phyloP scores from a whole-genome alignment of 2,888 invertebrate species.

The Herminia tarsipennalis region DNA sequence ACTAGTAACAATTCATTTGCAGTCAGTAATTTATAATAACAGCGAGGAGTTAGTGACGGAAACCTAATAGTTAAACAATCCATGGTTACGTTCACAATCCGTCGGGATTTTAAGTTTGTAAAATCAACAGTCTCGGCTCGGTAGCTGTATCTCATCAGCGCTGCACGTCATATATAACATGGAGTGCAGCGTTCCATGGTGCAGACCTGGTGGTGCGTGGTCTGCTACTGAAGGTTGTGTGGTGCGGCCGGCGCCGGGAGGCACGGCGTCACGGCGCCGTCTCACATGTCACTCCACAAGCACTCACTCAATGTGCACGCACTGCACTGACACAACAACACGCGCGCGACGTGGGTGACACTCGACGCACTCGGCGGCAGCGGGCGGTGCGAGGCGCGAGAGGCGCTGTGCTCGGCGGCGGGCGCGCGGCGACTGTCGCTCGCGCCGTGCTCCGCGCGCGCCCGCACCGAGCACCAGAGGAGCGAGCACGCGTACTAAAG shows the following conservation, averaged over 20 bases:
- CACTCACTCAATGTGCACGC: neutral
- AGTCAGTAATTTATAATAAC: no score
- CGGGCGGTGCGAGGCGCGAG: neutral
- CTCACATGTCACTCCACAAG: neutral
- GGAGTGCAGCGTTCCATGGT: no score
- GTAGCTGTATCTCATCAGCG: no score
- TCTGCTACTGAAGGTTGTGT: neutral
- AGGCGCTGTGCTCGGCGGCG: slow-evolving; percentile 10
- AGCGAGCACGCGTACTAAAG: neutral
- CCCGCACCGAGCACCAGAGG: slow-evolving; percentile 19
- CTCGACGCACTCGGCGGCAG: neutral
- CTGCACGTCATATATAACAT: no score
- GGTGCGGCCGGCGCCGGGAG: neutral
- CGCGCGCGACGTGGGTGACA: neutral
- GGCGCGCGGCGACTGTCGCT: slow-evolving; percentile 31
- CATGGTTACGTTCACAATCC: no score
- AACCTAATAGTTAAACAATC: no score
- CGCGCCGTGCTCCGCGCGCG: slow-evolving; percentile 10
- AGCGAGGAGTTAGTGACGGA: no score
- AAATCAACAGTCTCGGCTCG: no score
- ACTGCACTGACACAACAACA: neutral
- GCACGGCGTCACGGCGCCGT: neutral
- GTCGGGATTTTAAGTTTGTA: no score
- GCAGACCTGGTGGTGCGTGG: neutral
- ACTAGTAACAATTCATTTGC: no score